Percentiles rank a stretch among this genome's conserved stretches.
Evolutionary conservation across 37 sponge, comb jelly and placozoan genomes (phyloP).

Genomic region (Halisarca cf. caerulea): DNA sequence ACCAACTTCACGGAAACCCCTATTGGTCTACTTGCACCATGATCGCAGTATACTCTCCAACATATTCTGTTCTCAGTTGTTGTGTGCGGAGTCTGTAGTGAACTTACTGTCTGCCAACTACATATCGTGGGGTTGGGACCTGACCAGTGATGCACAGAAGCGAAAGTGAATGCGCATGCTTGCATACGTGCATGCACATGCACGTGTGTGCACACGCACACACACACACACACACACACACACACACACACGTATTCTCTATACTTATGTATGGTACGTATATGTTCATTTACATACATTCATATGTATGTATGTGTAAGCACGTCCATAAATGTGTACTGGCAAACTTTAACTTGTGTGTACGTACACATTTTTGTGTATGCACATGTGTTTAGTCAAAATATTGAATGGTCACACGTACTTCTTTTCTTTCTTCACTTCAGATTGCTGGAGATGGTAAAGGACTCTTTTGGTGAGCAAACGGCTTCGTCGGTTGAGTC

Average conservation of each 20-base stretch:
- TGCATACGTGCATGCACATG: not conserved
- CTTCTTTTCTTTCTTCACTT: not conserved
- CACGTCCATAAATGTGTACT: too few relatives aligned
- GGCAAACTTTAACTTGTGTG: too few relatives aligned
- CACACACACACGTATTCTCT: too few relatives aligned
- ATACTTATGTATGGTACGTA: too few relatives aligned
- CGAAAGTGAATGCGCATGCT: conserved; percentile 45
- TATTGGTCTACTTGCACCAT: conserved; percentile 87
- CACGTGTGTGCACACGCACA: too few relatives aligned
- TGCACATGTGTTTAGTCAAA: too few relatives aligned
- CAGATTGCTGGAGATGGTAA: conserved; percentile 77
- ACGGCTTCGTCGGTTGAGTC: conserved; percentile 61
- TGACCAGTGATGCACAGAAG: conserved; percentile 58
- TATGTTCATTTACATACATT: too few relatives aligned
- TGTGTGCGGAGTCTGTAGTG: conserved; percentile 82
- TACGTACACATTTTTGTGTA: too few relatives aligned
- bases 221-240: too few relatives aligned
- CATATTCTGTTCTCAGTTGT: conserved; percentile 85
- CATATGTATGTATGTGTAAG: too few relatives aligned
- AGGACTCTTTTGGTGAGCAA: conserved; percentile 64
- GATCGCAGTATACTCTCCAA: conserved; percentile 88
- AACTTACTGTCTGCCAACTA: conserved; percentile 75
- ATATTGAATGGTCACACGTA: too few relatives aligned
- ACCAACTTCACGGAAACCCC: conserved; percentile 45
- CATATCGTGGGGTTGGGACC: conserved; percentile 93